phyloP scores from a whole-genome alignment of 2,888 invertebrate genomes.

The Crocallis elinguaria region DNA sequence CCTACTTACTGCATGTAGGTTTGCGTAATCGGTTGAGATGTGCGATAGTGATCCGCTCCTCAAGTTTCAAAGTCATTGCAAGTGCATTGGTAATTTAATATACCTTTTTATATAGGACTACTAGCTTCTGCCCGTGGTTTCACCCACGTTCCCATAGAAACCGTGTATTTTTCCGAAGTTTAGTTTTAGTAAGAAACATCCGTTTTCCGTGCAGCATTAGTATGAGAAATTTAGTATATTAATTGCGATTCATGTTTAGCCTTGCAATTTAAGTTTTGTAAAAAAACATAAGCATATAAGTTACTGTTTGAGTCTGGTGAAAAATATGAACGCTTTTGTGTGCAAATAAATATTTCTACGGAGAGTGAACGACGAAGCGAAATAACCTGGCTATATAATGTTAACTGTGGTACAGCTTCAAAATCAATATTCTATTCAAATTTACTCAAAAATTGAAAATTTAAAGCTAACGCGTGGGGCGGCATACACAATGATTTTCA shows the following conservation, averaged over 20 bases:
- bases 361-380: background rate
- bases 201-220: too few relatives aligned
- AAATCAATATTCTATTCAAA: constrained; percentile 51
- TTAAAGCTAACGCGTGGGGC: constrained; percentile 39
- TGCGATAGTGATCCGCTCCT: background rate
- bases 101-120: background rate
- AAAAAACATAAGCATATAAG: background rate
- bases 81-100: background rate
- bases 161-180: too few relatives aligned
- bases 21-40: background rate
- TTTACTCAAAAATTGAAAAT: constrained; percentile 50
- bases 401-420: constrained; percentile 13
- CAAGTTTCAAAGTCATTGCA: constrained; percentile 1
- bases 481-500: constrained; percentile 50
- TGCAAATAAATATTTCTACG: background rate
- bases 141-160: too few relatives aligned
- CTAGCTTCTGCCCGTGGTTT: too few relatives aligned
- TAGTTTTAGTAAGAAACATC: too few relatives aligned
- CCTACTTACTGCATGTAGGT: background rate
- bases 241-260: too few relatives aligned
- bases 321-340: background rate
- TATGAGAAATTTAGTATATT: too few relatives aligned
- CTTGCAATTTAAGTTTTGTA: too few relatives aligned
- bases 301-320: background rate
- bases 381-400: background rate